A percentile compares a stretch with the other conserved stretches of the same genome.
phyloP scores from a whole-genome alignment of 2,888 invertebrate genomes.

The Sesamia inferens region DNA sequence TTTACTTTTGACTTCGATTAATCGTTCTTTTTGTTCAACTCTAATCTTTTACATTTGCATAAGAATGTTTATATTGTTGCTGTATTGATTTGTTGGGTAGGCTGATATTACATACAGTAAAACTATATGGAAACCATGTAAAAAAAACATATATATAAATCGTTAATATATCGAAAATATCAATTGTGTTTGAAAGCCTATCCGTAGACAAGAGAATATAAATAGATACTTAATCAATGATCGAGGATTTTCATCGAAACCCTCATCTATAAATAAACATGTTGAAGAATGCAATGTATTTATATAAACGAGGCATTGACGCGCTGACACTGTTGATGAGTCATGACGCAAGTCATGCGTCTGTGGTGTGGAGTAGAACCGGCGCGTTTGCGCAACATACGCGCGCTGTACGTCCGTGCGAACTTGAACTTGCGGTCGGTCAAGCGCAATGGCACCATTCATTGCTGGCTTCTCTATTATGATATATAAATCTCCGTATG shows the following conservation, averaged over 20 bases:
- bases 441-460: slow-evolving; percentile 77
- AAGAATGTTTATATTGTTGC: slow-evolving; percentile 77
- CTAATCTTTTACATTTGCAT: slow-evolving; percentile 84
- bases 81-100: slow-evolving; percentile 56
- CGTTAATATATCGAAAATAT: slow-evolving; percentile 28
- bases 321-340: slow-evolving; percentile 82
- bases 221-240: slow-evolving; percentile 75
- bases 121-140: slow-evolving; percentile 16
- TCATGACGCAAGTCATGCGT: slow-evolving; percentile 77
- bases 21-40: slow-evolving; percentile 83
- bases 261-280: slow-evolving; percentile 80
- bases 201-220: slow-evolving; percentile 66
- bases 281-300: slow-evolving; percentile 76
- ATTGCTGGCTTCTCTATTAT: slow-evolving; percentile 49
- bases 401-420: slow-evolving; percentile 70
- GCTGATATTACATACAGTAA: slow-evolving; percentile 34
- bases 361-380: slow-evolving; percentile 66
- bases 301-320: slow-evolving; percentile 82
- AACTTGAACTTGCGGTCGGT: slow-evolving; percentile 84
- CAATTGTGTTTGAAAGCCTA: slow-evolving; percentile 57
- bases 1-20: slow-evolving; percentile 86
- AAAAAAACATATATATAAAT: slow-evolving; percentile 24
- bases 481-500: slow-evolving; percentile 19
- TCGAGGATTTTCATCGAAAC: slow-evolving; percentile 73
- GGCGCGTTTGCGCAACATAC: slow-evolving; percentile 75